Base-by-base conservation (phyloP, 2,797 vertebrate genomes). In the Mallotus villosus region DNA sequence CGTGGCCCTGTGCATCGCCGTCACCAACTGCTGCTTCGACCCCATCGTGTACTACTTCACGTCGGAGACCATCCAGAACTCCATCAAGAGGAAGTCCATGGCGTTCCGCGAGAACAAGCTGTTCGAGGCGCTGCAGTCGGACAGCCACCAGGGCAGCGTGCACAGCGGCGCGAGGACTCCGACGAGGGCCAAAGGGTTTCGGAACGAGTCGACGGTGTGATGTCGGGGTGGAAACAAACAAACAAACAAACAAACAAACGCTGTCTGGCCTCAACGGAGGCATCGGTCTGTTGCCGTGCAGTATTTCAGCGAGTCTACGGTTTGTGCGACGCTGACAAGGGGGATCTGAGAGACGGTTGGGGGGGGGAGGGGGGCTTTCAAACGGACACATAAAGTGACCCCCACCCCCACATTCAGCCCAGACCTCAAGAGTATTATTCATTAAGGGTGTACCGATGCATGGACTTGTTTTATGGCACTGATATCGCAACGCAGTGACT, bases 11-110 rank as follows among this genome's bases (percentile, higher is more conserved):
- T 99, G 97, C 90, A 92, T 99, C 0, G 94, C 97, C 0, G 95
- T 97, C 76, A 95, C 95, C 71, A 99, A 99, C 90, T 99, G 98
- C 75, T 99, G 97, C 71, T 99, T 99, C 78, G 97, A 99, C 80
- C 98, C 98, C 0, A 93, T 99, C 34, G 89, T 99, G 81, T 99
- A 99, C 81, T 99, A 99, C 80, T 99, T 99, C 79, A 99, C 97
- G 0, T 98, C 98, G 0, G 97, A 98, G 65, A 95, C 95, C 0
- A 96, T 99, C 79, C 95, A 98, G 84, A 98, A 95, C 77, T 98
- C 97, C 5, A 95, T 99, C 74, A 98, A 93, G 90, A 93, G 93
- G 71, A 96, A 95, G 85, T 92, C 90, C 11, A 86, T 87, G 49
- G 41, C 41, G 41, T 46, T 46, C 41, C 91, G 77, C 1, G 91